A percentile compares a stretch with the other conserved stretches of the same genome.
phyloP scores from a whole-genome alignment of 2,113 vertebrate genomes.

The Acanthochromis polyacanthus region DNA sequence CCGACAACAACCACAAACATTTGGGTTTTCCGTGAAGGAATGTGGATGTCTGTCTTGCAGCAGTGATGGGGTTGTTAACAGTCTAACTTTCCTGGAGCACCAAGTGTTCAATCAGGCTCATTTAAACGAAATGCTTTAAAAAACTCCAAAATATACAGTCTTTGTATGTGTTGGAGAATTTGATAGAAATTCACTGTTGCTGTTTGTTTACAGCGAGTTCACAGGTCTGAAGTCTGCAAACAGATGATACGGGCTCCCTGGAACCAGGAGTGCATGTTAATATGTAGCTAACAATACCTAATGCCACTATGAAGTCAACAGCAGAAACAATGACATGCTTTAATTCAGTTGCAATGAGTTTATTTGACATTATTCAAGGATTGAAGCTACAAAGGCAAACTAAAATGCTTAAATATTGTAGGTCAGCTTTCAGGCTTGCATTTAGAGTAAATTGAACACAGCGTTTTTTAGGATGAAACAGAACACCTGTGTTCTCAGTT shows the following conservation, averaged over 20 bases:
- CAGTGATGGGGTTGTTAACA: too few species aligned
- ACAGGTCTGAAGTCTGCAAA: conserved; percentile 1
- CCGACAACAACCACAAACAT: not conserved
- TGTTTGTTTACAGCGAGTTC: conserved; percentile 4
- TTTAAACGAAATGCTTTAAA: not conserved
- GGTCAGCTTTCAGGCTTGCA: too few species aligned
- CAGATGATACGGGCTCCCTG: not conserved
- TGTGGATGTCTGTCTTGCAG: not conserved
- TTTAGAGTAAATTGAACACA: too few species aligned
- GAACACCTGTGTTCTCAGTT: too few species aligned
- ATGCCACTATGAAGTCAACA: not conserved
- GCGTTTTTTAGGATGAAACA: too few species aligned
- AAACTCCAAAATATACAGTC: not conserved
- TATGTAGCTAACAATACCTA: conserved; percentile 20
- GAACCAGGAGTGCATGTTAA: conserved; percentile 9
- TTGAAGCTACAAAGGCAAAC: too few species aligned
- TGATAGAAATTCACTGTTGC: not conserved
- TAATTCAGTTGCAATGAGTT: not conserved
- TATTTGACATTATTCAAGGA: not conserved
- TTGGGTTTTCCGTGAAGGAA: conserved; percentile 6
- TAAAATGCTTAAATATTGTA: too few species aligned
- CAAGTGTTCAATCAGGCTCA: not conserved
- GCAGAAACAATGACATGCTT: not conserved
- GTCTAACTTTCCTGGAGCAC: not conserved
- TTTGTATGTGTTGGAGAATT: not conserved